Conservation (phyloP, 2,797 vertebrate genomes). For the Coracias cyanogaster region DNA sequence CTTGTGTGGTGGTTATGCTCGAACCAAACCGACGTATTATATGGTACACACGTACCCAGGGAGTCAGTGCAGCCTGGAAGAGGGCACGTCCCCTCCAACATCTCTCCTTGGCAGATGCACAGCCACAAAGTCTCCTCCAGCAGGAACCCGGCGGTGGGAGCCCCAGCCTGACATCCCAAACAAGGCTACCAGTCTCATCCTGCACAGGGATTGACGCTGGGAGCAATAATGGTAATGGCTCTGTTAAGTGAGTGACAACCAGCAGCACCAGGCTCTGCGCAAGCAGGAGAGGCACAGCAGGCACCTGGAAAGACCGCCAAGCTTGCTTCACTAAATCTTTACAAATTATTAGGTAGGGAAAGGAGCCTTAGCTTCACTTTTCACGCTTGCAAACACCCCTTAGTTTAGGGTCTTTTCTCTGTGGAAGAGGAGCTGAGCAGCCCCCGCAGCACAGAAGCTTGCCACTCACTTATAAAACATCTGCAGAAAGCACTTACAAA, state of each 20-base stretch:
- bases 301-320: not conserved
- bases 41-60: not conserved
- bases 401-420: not conserved
- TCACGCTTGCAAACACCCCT: not conserved
- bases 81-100: not conserved
- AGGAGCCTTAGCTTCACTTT: not conserved
- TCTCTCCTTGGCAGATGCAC: not conserved
- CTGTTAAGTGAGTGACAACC: not conserved
- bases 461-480: not conserved
- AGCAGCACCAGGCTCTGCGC: not conserved
- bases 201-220: rapidly evolving
- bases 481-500: not conserved
- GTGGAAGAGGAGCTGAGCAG: not conserved
- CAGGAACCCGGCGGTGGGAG: rapidly evolving
- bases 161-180: not conserved
- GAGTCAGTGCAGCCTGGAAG: not conserved
- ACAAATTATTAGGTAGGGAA: not conserved
- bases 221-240: not conserved
- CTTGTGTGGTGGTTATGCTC: not conserved
- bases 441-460: not conserved
- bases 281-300: not conserved
- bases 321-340: not conserved
- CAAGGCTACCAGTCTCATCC: not conserved
- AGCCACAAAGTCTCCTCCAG: not conserved
- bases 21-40: not conserved